Base-by-base conservation (phyloP, 2,888 invertebrate species). In the Lottia gigantea region DNA sequence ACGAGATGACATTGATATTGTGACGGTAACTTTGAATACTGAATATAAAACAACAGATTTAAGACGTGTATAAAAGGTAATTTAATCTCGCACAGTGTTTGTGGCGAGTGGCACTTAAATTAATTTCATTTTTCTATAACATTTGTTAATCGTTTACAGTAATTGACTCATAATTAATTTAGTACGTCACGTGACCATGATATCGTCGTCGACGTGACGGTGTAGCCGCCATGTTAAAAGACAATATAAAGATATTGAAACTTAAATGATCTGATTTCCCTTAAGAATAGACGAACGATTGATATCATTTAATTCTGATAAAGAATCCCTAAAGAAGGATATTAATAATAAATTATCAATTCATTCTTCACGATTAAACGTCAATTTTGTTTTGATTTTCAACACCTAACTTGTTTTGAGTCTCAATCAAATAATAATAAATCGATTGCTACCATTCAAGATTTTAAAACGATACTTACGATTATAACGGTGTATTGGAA, bases 141-240 rank as follows among this genome's bases (percentile, higher is more conserved):
- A 55, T 55, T 55, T 55, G 55, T 55, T 55, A 55, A 55, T 55
- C 55, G 55, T 55, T 55, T 55, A 55, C 55, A 19, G 23, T 55
- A 55, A 55, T 55, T 55, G 55, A 55, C 23, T 55, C 23, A 23
- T 55, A 55, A 55, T 55, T 55, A 55, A 55, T 55, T 55, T 55
- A 55, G 55, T 14, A 23, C 23, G 55, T 55, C 55, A 55, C 55
- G 55, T 55, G 55, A 55, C 55, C 55, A 55, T 16, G 19, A 55
- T 55, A 55, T 23, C 55, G 23, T 19, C 23, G 23, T 23, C 23
- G 55, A 19, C 19, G 55, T 23, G 55, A 55, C 14, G 55, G 55
- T 23, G 55, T 3, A 55, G 55, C 19, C 55, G 55, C 55, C 55
- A 23, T 19, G 55, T 23, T 40, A 23, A 55, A 55, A 55, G 23